Evolutionary conservation across 1,140 invertebrate genomes (phyloP), one percentile per base, ranked within the genome.

Genomic region (Cotesia glomerata): DNA sequence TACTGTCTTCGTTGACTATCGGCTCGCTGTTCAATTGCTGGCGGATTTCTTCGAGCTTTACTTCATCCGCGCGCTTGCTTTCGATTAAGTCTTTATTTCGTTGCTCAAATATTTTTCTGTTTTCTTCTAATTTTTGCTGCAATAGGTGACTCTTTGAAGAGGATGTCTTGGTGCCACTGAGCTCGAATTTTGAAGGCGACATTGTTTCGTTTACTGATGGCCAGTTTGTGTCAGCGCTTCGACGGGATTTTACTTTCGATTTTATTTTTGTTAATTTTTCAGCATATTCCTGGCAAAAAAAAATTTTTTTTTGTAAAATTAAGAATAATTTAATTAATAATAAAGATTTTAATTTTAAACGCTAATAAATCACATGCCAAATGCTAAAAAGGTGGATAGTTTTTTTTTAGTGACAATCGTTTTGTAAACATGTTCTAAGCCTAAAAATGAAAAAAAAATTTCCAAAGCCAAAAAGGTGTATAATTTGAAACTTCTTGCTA

Each of bases 101-200:
- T 45, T 83, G 80, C 54, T 88, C 83, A 58, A 88, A 88, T 66
- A 81, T 86, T 73, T 84, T 85, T 16, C 85, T 82, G 76, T 88
- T 84, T 67, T 88, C 86, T 0, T 79, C 84, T 7, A 88, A 70
- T 72, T 87, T 88, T 67, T 80, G 83, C 76, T 86, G 84, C 45
- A 88, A 72, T 63, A 88, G 75, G 49, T 82, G 85, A 45, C 85
- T 86, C 16, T 84, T 86, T 13, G 83, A 85, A 69, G 85, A 82
- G 18, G 82, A 78, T 35, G 86, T 86, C 79, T 79, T 86, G 4
- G 85, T 84, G 69, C 85, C 80, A 71, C 81, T 85, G 34, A 85
- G 79, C 11, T 87, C 84, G 62, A 84, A 5, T 56, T 51, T 51
- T 75, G 73, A 16, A 5, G 3, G 64, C 63, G 56, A 36, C 32